Evolutionary conservation across 2,113 vertebrate species (phyloP).

Genomic region (Corvus hawaiiensis): DNA sequence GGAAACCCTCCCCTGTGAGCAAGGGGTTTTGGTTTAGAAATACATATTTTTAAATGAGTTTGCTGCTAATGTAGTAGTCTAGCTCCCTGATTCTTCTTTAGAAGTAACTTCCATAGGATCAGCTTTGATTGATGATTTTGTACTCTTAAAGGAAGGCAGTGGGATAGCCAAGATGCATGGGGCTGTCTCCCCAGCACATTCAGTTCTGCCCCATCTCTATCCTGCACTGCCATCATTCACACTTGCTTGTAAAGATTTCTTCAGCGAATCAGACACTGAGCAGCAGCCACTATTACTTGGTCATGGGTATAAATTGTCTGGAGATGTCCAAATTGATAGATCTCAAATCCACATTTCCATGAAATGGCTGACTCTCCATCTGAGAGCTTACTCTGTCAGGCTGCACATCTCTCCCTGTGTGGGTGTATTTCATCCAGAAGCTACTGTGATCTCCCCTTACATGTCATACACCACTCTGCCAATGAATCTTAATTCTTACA

Average conservation of each 20-base stretch:
- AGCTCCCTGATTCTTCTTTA: background rate
- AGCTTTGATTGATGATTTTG: background rate
- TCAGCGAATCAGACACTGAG: background rate
- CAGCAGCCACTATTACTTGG: background rate
- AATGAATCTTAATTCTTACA: background rate
- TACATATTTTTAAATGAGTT: background rate
- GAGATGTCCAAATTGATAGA: background rate
- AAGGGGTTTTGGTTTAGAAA: background rate
- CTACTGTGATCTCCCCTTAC: background rate
- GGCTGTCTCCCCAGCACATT: background rate
- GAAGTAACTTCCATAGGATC: background rate
- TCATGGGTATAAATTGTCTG: background rate
- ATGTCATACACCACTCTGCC: background rate
- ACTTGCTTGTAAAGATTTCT: background rate
- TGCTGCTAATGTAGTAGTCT: background rate
- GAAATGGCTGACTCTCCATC: background rate
- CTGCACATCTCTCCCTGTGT: background rate
- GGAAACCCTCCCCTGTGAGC: background rate
- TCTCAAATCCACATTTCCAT: background rate
- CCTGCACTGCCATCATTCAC: background rate
- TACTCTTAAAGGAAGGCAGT: background rate
- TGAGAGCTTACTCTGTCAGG: background rate
- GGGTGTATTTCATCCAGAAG: background rate
- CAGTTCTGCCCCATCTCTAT: background rate
- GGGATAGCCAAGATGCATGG: background rate